A percentile compares a stretch with the other conserved stretches of the same genome.
phyloP scores from a whole-genome alignment of 2,888 invertebrate genomes.

The Cantharis rustica region DNA sequence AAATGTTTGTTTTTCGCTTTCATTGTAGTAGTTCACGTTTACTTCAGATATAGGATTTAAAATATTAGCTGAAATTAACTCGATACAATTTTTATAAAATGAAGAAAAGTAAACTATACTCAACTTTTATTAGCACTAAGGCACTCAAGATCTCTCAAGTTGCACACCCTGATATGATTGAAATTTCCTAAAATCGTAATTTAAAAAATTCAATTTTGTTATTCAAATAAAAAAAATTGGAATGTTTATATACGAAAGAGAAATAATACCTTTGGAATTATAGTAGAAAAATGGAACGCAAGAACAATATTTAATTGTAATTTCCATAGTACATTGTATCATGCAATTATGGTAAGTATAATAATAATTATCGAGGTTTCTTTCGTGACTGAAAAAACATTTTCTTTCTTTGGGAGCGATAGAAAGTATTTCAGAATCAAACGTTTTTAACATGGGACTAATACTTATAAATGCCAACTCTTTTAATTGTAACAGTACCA shows the following conservation, averaged over 20 bases:
- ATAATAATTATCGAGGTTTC: constrained; percentile 46
- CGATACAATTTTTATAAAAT: neutral
- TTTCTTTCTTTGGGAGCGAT: constrained; percentile 59
- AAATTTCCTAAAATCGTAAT: constrained; percentile 5
- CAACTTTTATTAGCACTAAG: constrained; percentile 50
- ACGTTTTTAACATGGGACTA: constrained; percentile 66
- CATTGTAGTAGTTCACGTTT: neutral
- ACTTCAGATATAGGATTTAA: neutral
- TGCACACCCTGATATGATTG: constrained; percentile 5
- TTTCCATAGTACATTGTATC: constrained; percentile 60
- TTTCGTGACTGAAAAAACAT: constrained; percentile 66
- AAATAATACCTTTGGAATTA: constrained; percentile 50
- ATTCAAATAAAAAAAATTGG: too few relatives aligned
- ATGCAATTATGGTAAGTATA: constrained; percentile 73
- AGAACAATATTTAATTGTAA: constrained; percentile 59
- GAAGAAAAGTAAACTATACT: constrained; percentile 10
- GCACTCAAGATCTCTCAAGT: neutral
- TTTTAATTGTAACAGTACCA: constrained; percentile 62
- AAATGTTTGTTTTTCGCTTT: neutral
- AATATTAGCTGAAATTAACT: constrained; percentile 3
- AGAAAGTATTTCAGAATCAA: constrained; percentile 58
- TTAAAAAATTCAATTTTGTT: neutral
- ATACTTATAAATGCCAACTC: constrained; percentile 66
- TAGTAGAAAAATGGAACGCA: constrained; percentile 66
- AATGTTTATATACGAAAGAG: neutral